Evolutionary conservation across 2,113 vertebrate species (phyloP).

Genomic region (Pseudonaja textilis): DNA sequence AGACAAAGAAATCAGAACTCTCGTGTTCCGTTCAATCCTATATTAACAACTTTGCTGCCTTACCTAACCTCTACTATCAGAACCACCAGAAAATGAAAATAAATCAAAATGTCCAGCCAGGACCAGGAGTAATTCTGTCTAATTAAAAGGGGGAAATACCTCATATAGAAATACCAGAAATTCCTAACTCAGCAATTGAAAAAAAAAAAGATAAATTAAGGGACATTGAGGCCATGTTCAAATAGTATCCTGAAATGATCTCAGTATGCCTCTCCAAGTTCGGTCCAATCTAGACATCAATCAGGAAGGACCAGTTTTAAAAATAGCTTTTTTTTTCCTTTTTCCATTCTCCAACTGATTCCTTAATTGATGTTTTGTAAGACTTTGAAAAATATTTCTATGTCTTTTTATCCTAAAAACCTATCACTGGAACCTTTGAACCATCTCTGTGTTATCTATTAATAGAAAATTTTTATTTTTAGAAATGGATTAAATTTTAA

Average conservation of each 20-base stretch:
- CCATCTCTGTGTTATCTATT: not conserved
- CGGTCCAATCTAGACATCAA: not conserved
- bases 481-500: not conserved
- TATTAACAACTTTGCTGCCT: not conserved
- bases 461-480: not conserved
- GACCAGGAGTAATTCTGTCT: not conserved
- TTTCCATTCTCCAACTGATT: not conserved
- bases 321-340: not conserved
- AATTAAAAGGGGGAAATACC: not conserved
- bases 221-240: not conserved
- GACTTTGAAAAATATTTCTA: not conserved
- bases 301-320: not conserved
- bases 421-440: not conserved
- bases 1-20: not conserved
- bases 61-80: not conserved
- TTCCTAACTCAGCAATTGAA: not conserved
- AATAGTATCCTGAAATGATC: not conserved
- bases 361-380: not conserved
- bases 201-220: not conserved
- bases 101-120: not conserved
- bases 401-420: not conserved
- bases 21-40: not conserved
- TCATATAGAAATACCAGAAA: not conserved
- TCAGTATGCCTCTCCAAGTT: not conserved
- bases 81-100: not conserved